Base-by-base conservation (phyloP, 2,113 vertebrate genomes). In the Delphinapterus leucas region DNA sequence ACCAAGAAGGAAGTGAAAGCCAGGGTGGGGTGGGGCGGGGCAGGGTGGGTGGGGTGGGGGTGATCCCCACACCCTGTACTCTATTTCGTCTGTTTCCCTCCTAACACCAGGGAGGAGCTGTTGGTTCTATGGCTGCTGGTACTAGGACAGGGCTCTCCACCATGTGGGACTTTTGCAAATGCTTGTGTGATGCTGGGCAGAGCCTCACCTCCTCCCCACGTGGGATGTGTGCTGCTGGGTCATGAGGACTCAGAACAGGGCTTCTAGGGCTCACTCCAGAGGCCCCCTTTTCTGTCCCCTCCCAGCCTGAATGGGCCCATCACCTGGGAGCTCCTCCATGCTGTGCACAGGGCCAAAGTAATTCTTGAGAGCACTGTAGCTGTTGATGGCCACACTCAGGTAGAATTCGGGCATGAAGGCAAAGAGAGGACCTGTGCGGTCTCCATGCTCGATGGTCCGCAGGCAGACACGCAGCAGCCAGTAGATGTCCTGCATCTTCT, bases 331-430 rank as follows among this genome's bases (percentile, higher is more conserved):
- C 28, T 99, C 99, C 79, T 99, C 99, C 99, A 99, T 99, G 99
- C 98, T 98, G 98, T 99, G 99, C 38, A 99, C 99, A 0, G 99
- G 99, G 96, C 99, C 99, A 97, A 99, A 99, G 98, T 99, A 99
- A 98, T 99, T 99, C 98, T 99, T 99, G 68, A 99, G 99, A 65
- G 99, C 99, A 3, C 99, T 99, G 98, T 99, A 99, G 82, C 99
- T 99, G 96, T 99, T 99, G 99, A 99, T 99, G 98, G 99, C 99
- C 88, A 99, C 99, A 0, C 99, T 99, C 98, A 99, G 99, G 99
- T 99, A 99, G 99, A 99, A 99, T 98, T 99, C 99, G 0, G 99
- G 99, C 97, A 99, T 98, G 97, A 99, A 99, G 96, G 99, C 99
- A 0, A 99, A 99, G 89, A 99, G 98, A 0, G 99, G 99, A 33